These are phyloP conservation scores for Drosophila suzukii DNA, from an alignment of 1,140 invertebrate species.

Conservation along the genomic window DNA sequence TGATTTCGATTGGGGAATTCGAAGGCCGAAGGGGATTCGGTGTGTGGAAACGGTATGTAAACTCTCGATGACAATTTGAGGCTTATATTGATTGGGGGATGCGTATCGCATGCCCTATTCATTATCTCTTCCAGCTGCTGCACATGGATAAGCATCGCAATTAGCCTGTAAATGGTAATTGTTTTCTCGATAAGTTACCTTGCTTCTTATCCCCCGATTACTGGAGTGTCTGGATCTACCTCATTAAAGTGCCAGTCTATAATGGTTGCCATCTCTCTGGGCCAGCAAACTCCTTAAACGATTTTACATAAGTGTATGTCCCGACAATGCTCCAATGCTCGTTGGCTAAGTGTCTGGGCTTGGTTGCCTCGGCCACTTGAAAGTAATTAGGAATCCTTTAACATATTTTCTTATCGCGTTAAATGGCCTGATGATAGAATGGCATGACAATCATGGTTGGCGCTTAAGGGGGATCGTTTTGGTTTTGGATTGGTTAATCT, in stretches of 20 bases:
- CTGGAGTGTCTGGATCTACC: constrained; percentile 25
- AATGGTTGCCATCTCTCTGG: constrained; percentile 35
- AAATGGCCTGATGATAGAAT: constrained; percentile 56
- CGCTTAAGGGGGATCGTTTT: constrained; percentile 8
- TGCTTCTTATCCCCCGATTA: constrained; percentile 25
- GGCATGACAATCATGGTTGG: constrained; percentile 40
- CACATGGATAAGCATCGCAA: constrained; percentile 68
- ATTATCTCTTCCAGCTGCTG: constrained; percentile 38
- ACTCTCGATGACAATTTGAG: constrained; percentile 32
- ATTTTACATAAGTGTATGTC: constrained; percentile 55
- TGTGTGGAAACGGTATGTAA: background rate
- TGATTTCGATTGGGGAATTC: constrained; percentile 24
- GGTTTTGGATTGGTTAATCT: background rate
- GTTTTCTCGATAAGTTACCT: constrained; percentile 46
- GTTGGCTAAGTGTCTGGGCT: constrained; percentile 25
- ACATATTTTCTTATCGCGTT: constrained; percentile 76
- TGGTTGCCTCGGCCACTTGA: constrained; percentile 67
- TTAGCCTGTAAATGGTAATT: constrained; percentile 73
- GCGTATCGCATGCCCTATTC: constrained; percentile 10
- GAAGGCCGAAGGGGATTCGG: background rate
- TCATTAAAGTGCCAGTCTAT: constrained; percentile 55
- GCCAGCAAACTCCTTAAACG: constrained; percentile 23
- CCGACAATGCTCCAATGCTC: constrained; percentile 17
- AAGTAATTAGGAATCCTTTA: constrained; percentile 82
- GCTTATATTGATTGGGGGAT: constrained; percentile 17